These are phyloP conservation scores for Drosophila putrida DNA, from an alignment of 2,888 invertebrate species.

Conservation along the genomic window DNA sequence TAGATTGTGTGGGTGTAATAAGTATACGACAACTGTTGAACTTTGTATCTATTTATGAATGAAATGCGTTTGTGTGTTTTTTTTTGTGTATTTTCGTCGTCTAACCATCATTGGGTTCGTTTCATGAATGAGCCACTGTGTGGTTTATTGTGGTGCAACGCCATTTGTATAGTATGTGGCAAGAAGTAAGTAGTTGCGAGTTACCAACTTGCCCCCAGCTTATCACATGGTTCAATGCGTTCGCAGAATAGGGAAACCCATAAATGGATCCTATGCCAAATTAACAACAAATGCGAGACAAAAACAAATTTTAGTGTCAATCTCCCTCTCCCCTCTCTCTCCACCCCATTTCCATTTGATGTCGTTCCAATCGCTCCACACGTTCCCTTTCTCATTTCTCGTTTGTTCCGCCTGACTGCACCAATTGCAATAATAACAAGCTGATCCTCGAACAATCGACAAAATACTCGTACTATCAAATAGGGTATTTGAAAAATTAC, in stretches of 20 bases:
- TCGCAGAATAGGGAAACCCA: constrained; percentile 15
- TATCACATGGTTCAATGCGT: constrained; percentile 65
- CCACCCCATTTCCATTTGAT: neutral
- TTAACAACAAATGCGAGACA: constrained; percentile 48
- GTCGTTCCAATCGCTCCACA: constrained; percentile 3
- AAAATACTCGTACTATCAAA: neutral
- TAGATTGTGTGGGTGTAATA: constrained; percentile 20
- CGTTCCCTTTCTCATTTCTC: neutral
- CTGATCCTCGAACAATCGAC: neutral
- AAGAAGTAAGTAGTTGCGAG: constrained; percentile 26
- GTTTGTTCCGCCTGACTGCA: constrained; percentile 51
- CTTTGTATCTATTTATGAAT: constrained; percentile 71
- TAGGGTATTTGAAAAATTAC: neutral
- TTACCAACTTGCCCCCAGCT: constrained; percentile 14
- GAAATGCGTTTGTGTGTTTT: constrained; percentile 62
- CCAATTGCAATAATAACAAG: constrained; percentile 40
- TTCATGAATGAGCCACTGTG: constrained; percentile 48
- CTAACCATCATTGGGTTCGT: neutral
- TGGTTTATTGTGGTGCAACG: constrained; percentile 12
- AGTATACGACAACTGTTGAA: constrained; percentile 42
- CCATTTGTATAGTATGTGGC: constrained; percentile 37
- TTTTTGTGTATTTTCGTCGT: constrained; percentile 22
- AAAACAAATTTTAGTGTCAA: constrained; percentile 29
- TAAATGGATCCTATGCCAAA: constrained; percentile 52
- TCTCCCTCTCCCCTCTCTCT: neutral